Base-by-base conservation (phyloP, 2,888 invertebrate genomes). In the Erebia epiphron region DNA sequence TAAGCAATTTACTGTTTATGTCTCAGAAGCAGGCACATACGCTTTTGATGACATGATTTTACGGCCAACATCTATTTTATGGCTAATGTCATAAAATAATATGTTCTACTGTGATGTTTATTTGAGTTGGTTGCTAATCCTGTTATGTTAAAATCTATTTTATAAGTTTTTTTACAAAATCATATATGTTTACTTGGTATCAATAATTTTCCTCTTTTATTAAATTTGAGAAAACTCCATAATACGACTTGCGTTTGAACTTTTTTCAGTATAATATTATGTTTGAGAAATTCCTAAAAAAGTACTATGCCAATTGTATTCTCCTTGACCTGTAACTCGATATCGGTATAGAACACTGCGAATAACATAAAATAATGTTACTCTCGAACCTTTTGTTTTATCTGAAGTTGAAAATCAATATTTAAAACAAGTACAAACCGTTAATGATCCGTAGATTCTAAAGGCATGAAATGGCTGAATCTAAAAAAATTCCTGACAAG, bases 21-120 rank as follows among this genome's bases (percentile, higher is more conserved):
- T 80, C 75, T 78, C 77, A 77, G 74, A 61, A 72, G 75, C 75
- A 67, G 72, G 78, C 82, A 82, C 81, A 85, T 78, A 79, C 80
- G 81, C 82, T 82, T 82, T 81, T 81, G 86, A 86, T 88, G 86
- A 82, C 83, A 74, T 77, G 76, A 83, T 86, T 88, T 89, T 87
- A 88, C 83, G 81, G 75, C 76, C 75, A 80, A 77, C 80, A 84
- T 83, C 82, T 85, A 84, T 77, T 87, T 89, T 87, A 89, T 75
- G 74, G 69, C 77, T 69, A 80, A 79, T 76, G 76, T 72, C 76
- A 78, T 83, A 81, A 85, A 84, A 83, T 83, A 82, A 83, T 83
- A 82, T 82, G 75, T 74, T 67, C 46, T 43, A 46, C 46, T 54
- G 43, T n/a, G 21, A 52, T 41, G 14, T 49, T 46, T 49, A 49